Evolutionary conservation across 2,888 invertebrate genomes (phyloP).

Genomic region (Volucella inflata): DNA sequence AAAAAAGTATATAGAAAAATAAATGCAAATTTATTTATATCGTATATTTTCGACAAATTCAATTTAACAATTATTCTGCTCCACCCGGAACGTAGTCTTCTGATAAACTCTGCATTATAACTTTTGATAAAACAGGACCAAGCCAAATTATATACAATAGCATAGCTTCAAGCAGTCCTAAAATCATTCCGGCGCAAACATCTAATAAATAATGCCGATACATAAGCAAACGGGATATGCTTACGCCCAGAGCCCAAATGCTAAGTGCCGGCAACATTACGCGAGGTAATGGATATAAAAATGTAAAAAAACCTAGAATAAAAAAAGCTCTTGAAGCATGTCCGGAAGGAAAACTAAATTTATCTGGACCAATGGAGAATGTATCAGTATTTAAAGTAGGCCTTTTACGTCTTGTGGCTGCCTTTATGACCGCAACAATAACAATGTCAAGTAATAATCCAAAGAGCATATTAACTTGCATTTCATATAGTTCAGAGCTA

Average conservation of each 20-base stretch:
- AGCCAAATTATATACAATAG: slow-evolving; percentile 89
- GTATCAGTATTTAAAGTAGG: slow-evolving; percentile 89
- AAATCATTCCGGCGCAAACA: slow-evolving; percentile 88
- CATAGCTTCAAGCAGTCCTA: slow-evolving; percentile 90
- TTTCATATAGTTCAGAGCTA: slow-evolving; percentile 88
- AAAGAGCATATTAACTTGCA: slow-evolving; percentile 93
- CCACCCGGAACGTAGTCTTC: slow-evolving; percentile 72
- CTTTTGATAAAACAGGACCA: slow-evolving; percentile 83
- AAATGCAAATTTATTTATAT: too few relatives aligned
- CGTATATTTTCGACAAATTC: too few relatives aligned
- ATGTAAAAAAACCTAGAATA: slow-evolving; percentile 89
- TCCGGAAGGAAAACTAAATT: slow-evolving; percentile 96
- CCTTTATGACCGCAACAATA: slow-evolving; percentile 90
- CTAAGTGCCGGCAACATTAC: slow-evolving; percentile 87
- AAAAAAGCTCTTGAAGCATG: slow-evolving; percentile 94
- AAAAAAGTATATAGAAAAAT: too few relatives aligned
- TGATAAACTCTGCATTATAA: slow-evolving; percentile 61
- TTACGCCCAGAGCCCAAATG: slow-evolving; percentile 90
- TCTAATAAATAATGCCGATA: slow-evolving; percentile 95
- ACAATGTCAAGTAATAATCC: slow-evolving; percentile 92
- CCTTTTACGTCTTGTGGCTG: slow-evolving; percentile 90
- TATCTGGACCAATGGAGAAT: slow-evolving; percentile 91
- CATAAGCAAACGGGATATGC: slow-evolving; percentile 91
- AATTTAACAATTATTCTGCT: slow-evolving; percentile 35
- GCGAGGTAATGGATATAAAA: slow-evolving; percentile 86